These are phyloP conservation scores for Drosophila lowei DNA, from an alignment of 1,140 invertebrate species.

Conservation along the genomic window DNA sequence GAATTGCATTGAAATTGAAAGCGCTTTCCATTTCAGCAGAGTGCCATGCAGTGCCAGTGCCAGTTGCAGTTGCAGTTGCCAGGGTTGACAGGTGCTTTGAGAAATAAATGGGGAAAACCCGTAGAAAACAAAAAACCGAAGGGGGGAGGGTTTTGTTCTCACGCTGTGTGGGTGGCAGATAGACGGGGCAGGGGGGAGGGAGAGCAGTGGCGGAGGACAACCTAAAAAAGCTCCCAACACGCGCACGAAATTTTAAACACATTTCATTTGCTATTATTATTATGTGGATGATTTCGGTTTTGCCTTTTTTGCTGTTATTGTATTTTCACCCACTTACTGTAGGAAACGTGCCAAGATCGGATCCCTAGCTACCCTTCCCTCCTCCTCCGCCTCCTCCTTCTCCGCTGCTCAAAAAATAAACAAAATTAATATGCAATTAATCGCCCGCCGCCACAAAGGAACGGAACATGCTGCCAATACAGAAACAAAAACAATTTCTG, in stretches of 20 bases:
- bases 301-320: slow-evolving; percentile 15
- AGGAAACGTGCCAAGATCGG: slow-evolving; percentile 77
- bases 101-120: slow-evolving; percentile 22
- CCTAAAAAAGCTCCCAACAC: slow-evolving; percentile 36
- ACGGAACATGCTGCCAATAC: slow-evolving; percentile 76
- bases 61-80: slow-evolving; percentile 32
- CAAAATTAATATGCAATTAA: slow-evolving; percentile 81
- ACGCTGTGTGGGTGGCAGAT: slow-evolving; percentile 34
- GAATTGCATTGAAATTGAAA: slow-evolving; percentile 60
- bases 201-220: not conserved
- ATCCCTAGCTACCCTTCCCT: not conserved
- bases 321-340: slow-evolving; percentile 64
- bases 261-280: slow-evolving; percentile 65
- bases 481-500: slow-evolving; percentile 53
- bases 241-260: slow-evolving; percentile 70
- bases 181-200: too few relatives aligned
- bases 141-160: slow-evolving; percentile 56
- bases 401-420: slow-evolving; percentile 37
- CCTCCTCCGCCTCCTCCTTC: not conserved
- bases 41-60: not conserved
- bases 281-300: slow-evolving; percentile 43
- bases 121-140: slow-evolving; percentile 28
- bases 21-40: slow-evolving; percentile 64
- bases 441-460: slow-evolving; percentile 75
- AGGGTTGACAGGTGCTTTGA: slow-evolving; percentile 35